These are phyloP conservation scores for Labroides dimidiatus DNA, from an alignment of 2,797 vertebrate genomes.

Conservation along the genomic window DNA sequence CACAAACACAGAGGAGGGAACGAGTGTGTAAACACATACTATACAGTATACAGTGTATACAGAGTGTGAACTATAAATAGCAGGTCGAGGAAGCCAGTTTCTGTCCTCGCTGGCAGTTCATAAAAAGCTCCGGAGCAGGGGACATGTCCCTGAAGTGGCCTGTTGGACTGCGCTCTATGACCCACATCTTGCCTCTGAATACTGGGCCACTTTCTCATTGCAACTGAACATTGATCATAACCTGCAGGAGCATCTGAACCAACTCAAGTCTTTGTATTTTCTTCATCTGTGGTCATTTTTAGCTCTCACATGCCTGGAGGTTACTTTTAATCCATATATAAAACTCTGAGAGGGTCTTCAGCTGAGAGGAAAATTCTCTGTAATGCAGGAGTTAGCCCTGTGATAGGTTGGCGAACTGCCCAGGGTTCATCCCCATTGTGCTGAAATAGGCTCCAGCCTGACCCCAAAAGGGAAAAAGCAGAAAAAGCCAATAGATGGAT, in stretches of 20 bases:
- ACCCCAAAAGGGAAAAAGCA: no score
- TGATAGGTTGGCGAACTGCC: no score
- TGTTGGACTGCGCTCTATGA: slow-evolving; percentile 68
- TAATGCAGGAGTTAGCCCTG: background rate
- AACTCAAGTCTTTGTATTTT: slow-evolving; percentile 33
- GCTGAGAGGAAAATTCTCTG: slow-evolving; percentile 21
- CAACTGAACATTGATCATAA: slow-evolving; percentile 52
- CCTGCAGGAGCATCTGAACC: slow-evolving; percentile 48
- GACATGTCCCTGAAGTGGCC: slow-evolving; percentile 75
- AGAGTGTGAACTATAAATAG: slow-evolving; percentile 76
- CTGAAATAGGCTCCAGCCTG: no score
- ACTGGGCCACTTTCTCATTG: slow-evolving; percentile 63
- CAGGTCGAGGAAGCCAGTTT: slow-evolving; percentile 68
- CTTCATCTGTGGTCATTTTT: slow-evolving; percentile 6
- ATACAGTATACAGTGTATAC: slow-evolving; percentile 35
- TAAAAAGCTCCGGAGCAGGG: slow-evolving; percentile 75
- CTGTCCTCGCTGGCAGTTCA: slow-evolving; percentile 76
- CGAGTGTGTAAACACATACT: slow-evolving; percentile 54
- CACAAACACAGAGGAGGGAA: slow-evolving; percentile 23
- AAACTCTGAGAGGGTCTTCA: slow-evolving; percentile 15
- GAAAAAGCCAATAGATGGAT: no score
- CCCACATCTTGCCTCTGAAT: slow-evolving; percentile 69
- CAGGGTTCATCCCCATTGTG: no score
- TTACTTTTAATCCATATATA: no score
- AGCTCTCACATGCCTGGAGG: background rate